phyloP scores from a whole-genome alignment of 2,888 invertebrate genomes.

The Tuta absoluta region DNA sequence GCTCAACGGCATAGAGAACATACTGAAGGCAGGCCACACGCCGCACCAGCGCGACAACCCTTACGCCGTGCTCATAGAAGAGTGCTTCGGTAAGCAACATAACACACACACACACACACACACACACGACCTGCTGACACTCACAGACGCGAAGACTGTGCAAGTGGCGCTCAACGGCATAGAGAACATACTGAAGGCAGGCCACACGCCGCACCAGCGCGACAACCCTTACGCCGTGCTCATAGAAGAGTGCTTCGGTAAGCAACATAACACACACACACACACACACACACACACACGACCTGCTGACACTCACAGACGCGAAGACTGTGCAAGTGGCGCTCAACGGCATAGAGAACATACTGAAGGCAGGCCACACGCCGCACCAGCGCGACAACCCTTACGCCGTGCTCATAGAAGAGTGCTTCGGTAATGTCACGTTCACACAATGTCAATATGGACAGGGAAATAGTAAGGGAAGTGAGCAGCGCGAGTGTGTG shows the following conservation, averaged over 20 bases:
- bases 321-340: slow-evolving; percentile 97
- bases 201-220: slow-evolving; percentile 90
- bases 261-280: no score
- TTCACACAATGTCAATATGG: no score
- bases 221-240: slow-evolving; percentile 79
- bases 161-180: slow-evolving; percentile 97
- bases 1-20: slow-evolving; percentile 96
- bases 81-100: slow-evolving; percentile 92
- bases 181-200: slow-evolving; percentile 95
- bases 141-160: slow-evolving; percentile 96
- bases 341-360: slow-evolving; percentile 96
- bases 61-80: slow-evolving; percentile 93
- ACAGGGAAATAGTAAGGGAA: no score
- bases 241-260: slow-evolving; percentile 6
- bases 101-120: no score
- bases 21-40: slow-evolving; percentile 94
- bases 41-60: slow-evolving; percentile 88
- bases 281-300: no score
- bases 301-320: no score
- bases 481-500: no score
- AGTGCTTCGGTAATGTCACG: slow-evolving; percentile 97
- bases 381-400: slow-evolving; percentile 88
- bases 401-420: slow-evolving; percentile 93
- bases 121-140: slow-evolving; percentile 94
- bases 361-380: slow-evolving; percentile 94